Conservation (phyloP, 1,140 invertebrate species). For the Lasaia peninsularis region DNA sequence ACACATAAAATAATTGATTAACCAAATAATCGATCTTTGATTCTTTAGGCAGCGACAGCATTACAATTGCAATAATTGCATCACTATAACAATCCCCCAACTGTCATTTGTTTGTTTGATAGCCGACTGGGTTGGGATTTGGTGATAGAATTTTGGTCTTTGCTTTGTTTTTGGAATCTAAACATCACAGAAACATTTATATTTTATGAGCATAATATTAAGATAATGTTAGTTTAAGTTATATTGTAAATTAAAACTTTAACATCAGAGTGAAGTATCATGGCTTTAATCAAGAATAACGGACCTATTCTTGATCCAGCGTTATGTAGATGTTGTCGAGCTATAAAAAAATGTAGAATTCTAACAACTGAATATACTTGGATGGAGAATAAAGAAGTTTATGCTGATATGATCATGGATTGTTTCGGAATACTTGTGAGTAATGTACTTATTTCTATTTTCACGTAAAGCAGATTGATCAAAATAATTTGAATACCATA, state of each 20-base stretch:
- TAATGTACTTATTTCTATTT: constrained; percentile 10
- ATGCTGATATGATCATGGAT: constrained; percentile 68
- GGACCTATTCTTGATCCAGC: constrained; percentile 61
- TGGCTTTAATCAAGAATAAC: constrained; percentile 50
- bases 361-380: constrained; percentile 61
- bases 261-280: constrained; percentile 21
- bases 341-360: constrained; percentile 66
- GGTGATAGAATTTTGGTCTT: too few relatives aligned
- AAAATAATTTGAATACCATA: not conserved
- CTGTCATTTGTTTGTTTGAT: too few relatives aligned
- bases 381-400: constrained; percentile 64
- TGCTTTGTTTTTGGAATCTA: not conserved
- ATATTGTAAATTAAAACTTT: not conserved
- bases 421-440: constrained; percentile 63
- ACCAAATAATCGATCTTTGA: too few relatives aligned
- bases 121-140: too few relatives aligned
- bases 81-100: too few relatives aligned
- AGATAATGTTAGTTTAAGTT: constrained; percentile 2
- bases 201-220: not conserved
- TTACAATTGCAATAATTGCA: too few relatives aligned
- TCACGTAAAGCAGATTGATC: not conserved
- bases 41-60: too few relatives aligned
- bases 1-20: too few relatives aligned
- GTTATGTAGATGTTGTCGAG: constrained; percentile 57
- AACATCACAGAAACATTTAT: constrained; percentile 8